Conservation (phyloP, 2,888 invertebrate species). For the Phaedon cochleariae region DNA sequence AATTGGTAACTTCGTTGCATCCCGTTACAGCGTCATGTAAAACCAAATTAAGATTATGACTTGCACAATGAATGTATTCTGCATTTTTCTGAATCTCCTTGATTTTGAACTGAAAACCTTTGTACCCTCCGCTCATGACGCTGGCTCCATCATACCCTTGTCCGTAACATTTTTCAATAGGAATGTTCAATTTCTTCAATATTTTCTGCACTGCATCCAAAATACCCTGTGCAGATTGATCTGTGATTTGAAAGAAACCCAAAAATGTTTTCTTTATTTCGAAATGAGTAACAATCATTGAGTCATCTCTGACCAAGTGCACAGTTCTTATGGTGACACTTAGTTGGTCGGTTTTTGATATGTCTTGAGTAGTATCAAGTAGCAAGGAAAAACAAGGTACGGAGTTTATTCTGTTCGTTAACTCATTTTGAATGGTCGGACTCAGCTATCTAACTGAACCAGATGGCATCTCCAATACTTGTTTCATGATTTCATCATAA, state of each 20-base stretch:
- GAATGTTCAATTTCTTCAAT: too few species aligned
- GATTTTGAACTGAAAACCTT: too few species aligned
- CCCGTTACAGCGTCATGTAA: constrained; percentile 6
- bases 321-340: constrained; percentile 46
- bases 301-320: too few species aligned
- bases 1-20: constrained; percentile 30
- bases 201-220: too few species aligned
- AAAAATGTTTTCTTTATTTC: constrained; percentile 45
- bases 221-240: too few species aligned
- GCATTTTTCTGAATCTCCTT: too few species aligned
- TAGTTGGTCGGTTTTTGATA: constrained; percentile 50
- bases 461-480: constrained; percentile 42
- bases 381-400: constrained; percentile 44
- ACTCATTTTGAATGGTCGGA: constrained; percentile 39
- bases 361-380: constrained; percentile 47
- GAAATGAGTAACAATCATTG: too few species aligned
- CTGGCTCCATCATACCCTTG: too few species aligned
- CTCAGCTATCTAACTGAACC: constrained; percentile 25
- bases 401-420: constrained; percentile 26
- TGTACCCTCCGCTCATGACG: too few species aligned
- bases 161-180: too few species aligned
- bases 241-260: too few species aligned
- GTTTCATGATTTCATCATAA: constrained; percentile 44
- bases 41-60: constrained; percentile 44
- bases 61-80: too few species aligned